phyloP scores from a whole-genome alignment of 2,113 vertebrate species.

The Prietella phreatophila region DNA sequence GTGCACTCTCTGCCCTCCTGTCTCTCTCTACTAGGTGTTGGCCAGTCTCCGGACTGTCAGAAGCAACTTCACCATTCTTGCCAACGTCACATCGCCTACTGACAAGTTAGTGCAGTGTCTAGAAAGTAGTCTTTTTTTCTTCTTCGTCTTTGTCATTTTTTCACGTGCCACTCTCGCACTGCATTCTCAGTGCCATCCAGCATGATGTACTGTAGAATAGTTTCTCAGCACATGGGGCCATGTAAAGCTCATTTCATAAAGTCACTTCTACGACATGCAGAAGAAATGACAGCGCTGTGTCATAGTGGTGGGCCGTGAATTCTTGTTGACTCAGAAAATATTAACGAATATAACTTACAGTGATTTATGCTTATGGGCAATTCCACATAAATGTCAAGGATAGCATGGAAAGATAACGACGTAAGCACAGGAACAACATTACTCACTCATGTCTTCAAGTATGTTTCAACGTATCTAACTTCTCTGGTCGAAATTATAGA shows the following conservation, averaged over 20 bases:
- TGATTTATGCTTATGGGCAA: background rate
- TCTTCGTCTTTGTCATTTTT: conserved; percentile 46
- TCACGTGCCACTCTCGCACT: background rate
- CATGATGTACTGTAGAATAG: background rate
- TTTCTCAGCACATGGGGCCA: background rate
- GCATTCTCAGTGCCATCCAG: background rate
- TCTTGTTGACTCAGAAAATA: background rate
- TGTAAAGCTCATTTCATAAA: background rate
- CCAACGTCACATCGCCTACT: conserved; percentile 86
- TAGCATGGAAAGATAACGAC: background rate
- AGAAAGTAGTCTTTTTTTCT: conserved; percentile 19
- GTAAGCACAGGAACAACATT: background rate
- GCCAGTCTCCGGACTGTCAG: conserved; percentile 91
- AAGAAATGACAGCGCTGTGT: background rate
- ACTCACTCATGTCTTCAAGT: background rate
- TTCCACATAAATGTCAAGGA: background rate
- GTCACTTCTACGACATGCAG: background rate
- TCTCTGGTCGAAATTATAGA: background rate
- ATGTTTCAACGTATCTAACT: background rate
- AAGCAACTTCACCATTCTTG: conserved; percentile 93
- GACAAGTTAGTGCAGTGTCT: conserved; percentile 85
- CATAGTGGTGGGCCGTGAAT: background rate
- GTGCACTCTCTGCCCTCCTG: conserved; percentile 3
- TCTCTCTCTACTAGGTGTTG: conserved; percentile 78
- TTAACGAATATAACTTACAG: background rate